phyloP scores from a whole-genome alignment of 2,888 invertebrate species.

The Chrysotoxum bicinctum region DNA sequence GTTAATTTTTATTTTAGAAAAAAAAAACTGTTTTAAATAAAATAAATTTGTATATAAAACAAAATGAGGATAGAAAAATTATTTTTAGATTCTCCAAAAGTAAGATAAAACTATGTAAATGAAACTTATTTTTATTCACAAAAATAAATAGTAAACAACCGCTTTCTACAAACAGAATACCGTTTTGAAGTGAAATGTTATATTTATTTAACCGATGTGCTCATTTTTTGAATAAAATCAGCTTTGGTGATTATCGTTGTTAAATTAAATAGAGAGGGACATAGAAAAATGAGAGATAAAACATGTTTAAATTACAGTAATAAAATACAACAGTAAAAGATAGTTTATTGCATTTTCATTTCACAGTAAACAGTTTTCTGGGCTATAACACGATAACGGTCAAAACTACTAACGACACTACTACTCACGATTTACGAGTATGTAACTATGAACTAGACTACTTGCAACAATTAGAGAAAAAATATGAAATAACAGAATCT shows the following conservation, averaged over 20 bases:
- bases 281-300: constrained; percentile 18
- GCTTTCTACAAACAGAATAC: constrained; percentile 14
- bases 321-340: constrained; percentile 32
- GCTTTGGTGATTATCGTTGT: constrained; percentile 29
- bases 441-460: no score
- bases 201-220: constrained; percentile 49
- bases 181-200: constrained; percentile 23
- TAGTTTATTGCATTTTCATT: constrained; percentile 11
- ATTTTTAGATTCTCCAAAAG: constrained; percentile 13
- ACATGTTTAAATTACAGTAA: constrained; percentile 33
- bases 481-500: no score
- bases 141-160: constrained; percentile 8
- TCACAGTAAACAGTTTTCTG: background rate
- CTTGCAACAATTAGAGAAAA: no score
- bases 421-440: no score
- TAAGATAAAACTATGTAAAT: constrained; percentile 44
- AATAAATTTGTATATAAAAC: constrained; percentile 47
- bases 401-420: no score
- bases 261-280: constrained; percentile 45
- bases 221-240: constrained; percentile 27
- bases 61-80: constrained; percentile 11
- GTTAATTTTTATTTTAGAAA: constrained; percentile 44
- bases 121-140: constrained; percentile 46
- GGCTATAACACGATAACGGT: no score
- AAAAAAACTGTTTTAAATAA: constrained; percentile 29